phyloP scores from a whole-genome alignment of 1,140 invertebrate genomes.

The Drosophila bipectinata region DNA sequence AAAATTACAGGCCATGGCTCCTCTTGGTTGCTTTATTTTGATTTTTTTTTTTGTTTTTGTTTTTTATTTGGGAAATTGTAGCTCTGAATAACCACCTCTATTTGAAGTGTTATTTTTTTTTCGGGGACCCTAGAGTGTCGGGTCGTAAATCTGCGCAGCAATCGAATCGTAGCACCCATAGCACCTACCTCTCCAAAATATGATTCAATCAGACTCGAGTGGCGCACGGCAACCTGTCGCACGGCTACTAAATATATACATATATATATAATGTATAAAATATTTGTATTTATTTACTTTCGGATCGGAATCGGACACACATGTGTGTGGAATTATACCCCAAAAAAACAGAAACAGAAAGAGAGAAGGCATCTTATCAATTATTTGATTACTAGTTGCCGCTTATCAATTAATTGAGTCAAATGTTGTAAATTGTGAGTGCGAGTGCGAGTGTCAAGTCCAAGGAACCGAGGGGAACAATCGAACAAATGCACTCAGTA shows the following conservation, averaged over 20 bases:
- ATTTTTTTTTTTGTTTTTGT: background rate
- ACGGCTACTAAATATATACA: slow-evolving; percentile 22
- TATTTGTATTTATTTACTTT: background rate
- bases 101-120: background rate
- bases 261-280: slow-evolving; percentile 10
- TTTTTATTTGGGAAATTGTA: background rate
- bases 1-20: too few species aligned
- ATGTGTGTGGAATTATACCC: slow-evolving; percentile 30
- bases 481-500: slow-evolving; percentile 1
- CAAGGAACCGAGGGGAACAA: slow-evolving; percentile 7
- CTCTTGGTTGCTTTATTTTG: background rate
- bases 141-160: slow-evolving; percentile 40
- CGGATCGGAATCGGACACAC: slow-evolving; percentile 2
- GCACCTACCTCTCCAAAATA: background rate
- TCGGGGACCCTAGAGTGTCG: slow-evolving; percentile 1
- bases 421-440: slow-evolving; percentile 48
- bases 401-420: slow-evolving; percentile 62
- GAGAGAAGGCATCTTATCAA: slow-evolving; percentile 39
- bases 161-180: slow-evolving; percentile 5
- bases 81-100: background rate
- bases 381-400: slow-evolving; percentile 56
- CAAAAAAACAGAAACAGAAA: slow-evolving; percentile 4
- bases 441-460: slow-evolving; percentile 23
- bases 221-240: slow-evolving; percentile 37
- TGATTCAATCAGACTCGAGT: slow-evolving; percentile 51